phyloP scores from a whole-genome alignment of 2,888 invertebrate species.

The Microplitis manilae region DNA sequence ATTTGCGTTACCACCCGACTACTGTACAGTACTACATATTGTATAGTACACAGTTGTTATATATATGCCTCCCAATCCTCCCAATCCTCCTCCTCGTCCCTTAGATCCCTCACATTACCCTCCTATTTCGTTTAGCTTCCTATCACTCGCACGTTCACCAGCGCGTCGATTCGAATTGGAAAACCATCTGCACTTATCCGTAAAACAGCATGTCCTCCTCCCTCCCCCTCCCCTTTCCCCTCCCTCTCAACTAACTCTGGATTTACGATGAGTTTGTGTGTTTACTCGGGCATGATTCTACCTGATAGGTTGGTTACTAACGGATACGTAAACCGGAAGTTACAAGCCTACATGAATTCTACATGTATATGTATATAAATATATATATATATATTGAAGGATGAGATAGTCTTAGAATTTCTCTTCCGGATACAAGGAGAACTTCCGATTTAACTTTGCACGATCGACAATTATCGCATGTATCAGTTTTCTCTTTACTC shows the following conservation, averaged over 20 bases:
- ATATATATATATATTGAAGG: neutral
- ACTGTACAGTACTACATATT: slow-evolving; percentile 21
- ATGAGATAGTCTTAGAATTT: slow-evolving; percentile 9
- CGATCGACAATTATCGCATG: slow-evolving; percentile 4
- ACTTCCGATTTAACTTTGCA: slow-evolving; percentile 26
- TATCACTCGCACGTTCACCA: slow-evolving; percentile 20
- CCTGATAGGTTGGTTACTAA: slow-evolving; percentile 22
- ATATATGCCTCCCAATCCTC: neutral
- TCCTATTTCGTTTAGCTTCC: slow-evolving; percentile 15
- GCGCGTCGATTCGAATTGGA: slow-evolving; percentile 46
- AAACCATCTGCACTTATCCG: slow-evolving; percentile 51
- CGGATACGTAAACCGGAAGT: slow-evolving; percentile 23
- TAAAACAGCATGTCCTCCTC: slow-evolving; percentile 40
- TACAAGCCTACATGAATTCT: slow-evolving; percentile 13
- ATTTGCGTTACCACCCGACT: slow-evolving; percentile 42
- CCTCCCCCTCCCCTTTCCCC: neutral
- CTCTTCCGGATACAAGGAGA: slow-evolving; percentile 22
- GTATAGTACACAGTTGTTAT: slow-evolving; percentile 12
- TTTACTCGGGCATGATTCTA: slow-evolving; percentile 15
- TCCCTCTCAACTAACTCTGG: neutral
- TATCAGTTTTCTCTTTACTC: neutral
- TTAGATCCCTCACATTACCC: neutral
- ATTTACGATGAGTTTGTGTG: slow-evolving; percentile 30
- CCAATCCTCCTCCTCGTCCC: neutral
- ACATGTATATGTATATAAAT: neutral